A percentile compares a stretch with the other conserved stretches of the same genome.
Evolutionary conservation across 2,888 invertebrate genomes (phyloP).

Genomic region (Drosophila stalkeri): DNA sequence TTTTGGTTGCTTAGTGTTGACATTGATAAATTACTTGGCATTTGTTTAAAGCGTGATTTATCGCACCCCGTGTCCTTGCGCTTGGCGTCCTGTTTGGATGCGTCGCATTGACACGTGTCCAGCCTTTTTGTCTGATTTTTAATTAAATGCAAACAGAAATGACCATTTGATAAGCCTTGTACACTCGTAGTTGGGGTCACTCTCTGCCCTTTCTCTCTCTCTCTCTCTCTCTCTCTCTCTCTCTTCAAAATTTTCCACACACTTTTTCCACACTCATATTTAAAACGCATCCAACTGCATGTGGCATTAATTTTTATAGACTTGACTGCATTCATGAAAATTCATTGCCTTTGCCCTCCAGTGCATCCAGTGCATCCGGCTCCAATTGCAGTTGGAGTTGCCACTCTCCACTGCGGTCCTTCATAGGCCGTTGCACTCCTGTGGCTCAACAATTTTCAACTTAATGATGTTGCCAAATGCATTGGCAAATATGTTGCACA

Average conservation of each 20-base stretch:
- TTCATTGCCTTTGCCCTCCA: conserved; percentile 61
- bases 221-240: no score
- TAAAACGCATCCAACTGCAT: conserved; percentile 72
- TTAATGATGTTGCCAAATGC: conserved; percentile 81
- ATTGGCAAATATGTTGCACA: conserved; percentile 76
- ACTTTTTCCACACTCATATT: conserved; percentile 74
- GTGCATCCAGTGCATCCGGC: conserved; percentile 41
- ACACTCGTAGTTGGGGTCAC: background rate
- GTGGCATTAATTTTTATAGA: conserved; percentile 79
- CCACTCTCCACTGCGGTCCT: conserved; percentile 52
- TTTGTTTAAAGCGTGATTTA: conserved; percentile 84
- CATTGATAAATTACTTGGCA: conserved; percentile 83
- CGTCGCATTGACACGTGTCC: conserved; percentile 83
- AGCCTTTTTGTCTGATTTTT: conserved; percentile 79
- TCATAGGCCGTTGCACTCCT: conserved; percentile 75
- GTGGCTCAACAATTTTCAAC: conserved; percentile 72
- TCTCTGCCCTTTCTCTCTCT: background rate
- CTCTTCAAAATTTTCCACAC: background rate
- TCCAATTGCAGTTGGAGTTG: conserved; percentile 17
- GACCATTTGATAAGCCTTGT: conserved; percentile 80
- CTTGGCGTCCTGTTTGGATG: conserved; percentile 43
- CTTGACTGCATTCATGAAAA: conserved; percentile 80
- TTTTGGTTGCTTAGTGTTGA: conserved; percentile 71
- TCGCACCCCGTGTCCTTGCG: conserved; percentile 66
- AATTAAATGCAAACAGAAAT: conserved; percentile 85